Percentiles rank a stretch among this genome's conserved stretches.
These are phyloP conservation scores for Mormyrops boulengeri DNA, from an alignment of 2,797 vertebrate genomes.

Conservation along the genomic window DNA sequence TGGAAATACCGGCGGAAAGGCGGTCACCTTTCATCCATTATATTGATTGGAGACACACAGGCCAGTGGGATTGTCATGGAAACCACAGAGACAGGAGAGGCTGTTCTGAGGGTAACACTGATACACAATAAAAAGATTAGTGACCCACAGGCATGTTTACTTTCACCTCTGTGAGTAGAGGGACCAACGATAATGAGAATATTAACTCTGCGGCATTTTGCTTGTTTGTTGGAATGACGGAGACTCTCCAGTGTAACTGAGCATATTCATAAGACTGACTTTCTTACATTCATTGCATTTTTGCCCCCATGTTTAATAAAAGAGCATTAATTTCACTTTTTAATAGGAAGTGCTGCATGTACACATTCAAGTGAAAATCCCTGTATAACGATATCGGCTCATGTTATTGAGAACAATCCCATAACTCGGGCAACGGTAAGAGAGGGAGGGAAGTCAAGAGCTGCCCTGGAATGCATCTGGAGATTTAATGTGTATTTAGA, in stretches of 20 bases:
- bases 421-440: neutral
- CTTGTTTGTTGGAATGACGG: slow-evolving; percentile 45
- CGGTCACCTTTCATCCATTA: slow-evolving; percentile 31
- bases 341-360: neutral
- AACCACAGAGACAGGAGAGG: slow-evolving; percentile 60
- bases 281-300: slow-evolving; percentile 63
- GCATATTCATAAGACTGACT: slow-evolving; percentile 57
- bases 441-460: neutral
- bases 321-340: neutral
- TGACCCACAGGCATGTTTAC: slow-evolving; percentile 51
- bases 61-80: slow-evolving; percentile 56
- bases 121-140: slow-evolving; percentile 53
- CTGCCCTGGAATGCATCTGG: neutral
- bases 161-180: slow-evolving; percentile 47
- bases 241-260: slow-evolving; percentile 20
- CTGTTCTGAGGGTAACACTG: slow-evolving; percentile 45
- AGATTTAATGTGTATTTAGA: neutral
- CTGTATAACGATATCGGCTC: neutral
- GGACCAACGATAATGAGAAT: slow-evolving; percentile 50
- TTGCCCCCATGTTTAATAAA: neutral
- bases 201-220: slow-evolving; percentile 43
- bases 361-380: neutral
- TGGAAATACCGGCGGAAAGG: too few species aligned
- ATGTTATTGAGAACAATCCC: neutral
- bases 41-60: slow-evolving; percentile 50